These are phyloP conservation scores for Troilus luridus DNA, from an alignment of 2,888 invertebrate genomes.

Conservation along the genomic window DNA sequence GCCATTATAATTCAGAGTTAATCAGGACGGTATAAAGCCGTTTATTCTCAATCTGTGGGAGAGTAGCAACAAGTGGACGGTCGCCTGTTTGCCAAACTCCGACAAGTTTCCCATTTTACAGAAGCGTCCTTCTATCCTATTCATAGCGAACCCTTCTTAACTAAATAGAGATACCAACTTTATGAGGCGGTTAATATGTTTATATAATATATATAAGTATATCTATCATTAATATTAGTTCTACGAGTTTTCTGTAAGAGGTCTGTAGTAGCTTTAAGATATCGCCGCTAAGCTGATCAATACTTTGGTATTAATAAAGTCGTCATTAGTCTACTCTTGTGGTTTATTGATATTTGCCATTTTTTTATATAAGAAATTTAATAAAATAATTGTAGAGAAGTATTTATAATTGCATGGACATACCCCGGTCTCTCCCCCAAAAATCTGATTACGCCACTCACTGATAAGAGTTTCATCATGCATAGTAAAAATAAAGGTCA, in stretches of 20 bases:
- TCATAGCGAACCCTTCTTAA: not conserved
- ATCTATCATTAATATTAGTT: too few relatives aligned
- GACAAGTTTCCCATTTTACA: not conserved
- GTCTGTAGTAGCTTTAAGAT: not conserved
- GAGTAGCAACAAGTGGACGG: not conserved
- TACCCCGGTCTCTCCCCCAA: too few relatives aligned
- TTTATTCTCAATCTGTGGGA: not conserved
- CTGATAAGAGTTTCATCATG: too few relatives aligned
- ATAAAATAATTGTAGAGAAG: too few relatives aligned
- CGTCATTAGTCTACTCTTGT: not conserved
- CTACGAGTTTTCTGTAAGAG: not conserved
- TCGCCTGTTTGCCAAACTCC: not conserved
- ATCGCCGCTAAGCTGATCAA: not conserved
- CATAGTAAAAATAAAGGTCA: too few relatives aligned
- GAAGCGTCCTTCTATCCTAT: not conserved
- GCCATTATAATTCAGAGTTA: not conserved
- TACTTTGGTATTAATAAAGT: slow-evolving; percentile 16
- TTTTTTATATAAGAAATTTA: too few relatives aligned
- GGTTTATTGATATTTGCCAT: not conserved
- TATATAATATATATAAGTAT: too few relatives aligned
- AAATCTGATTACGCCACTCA: too few relatives aligned
- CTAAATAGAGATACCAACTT: not conserved
- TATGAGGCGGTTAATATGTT: not conserved
- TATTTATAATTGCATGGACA: too few relatives aligned
- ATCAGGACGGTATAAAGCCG: not conserved